These are phyloP conservation scores for Brachionus asplanchnoidis DNA, from an alignment of 1,140 invertebrate species.

Conservation along the genomic window DNA sequence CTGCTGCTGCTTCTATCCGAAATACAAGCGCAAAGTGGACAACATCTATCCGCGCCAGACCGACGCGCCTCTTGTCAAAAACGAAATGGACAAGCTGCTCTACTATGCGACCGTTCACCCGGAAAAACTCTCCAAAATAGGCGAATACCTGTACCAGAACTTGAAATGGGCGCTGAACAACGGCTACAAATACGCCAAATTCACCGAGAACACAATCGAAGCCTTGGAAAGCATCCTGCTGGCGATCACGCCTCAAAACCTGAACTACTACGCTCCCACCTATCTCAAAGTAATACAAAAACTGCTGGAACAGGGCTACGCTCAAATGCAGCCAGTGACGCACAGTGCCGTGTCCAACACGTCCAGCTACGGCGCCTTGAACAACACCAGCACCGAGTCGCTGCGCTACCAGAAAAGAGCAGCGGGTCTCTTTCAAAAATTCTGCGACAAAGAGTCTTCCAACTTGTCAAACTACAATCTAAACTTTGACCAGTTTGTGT, in stretches of 20 bases:
- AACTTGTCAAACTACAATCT: slow-evolving; percentile 27
- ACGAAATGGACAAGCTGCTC: slow-evolving; percentile 24
- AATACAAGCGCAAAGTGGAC: slow-evolving; percentile 39
- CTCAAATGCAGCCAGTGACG: neutral
- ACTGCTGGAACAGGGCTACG: slow-evolving; percentile 13
- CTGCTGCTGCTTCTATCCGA: slow-evolving; percentile 35
- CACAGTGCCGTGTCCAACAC: neutral
- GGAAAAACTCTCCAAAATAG: slow-evolving; percentile 39
- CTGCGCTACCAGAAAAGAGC: slow-evolving; percentile 22
- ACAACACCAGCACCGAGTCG: neutral
- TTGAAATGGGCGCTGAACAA: slow-evolving; percentile 10
- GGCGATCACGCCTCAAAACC: slow-evolving; percentile 7
- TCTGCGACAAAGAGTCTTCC: slow-evolving; percentile 36
- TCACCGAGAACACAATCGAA: slow-evolving; percentile 10
- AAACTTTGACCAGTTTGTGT: slow-evolving; percentile 37
- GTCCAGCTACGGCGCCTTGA: neutral
- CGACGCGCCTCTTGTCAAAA: neutral
- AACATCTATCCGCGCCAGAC: slow-evolving; percentile 18
- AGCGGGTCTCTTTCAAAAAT: slow-evolving; percentile 16
- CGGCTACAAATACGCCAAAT: slow-evolving; percentile 11
- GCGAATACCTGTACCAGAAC: slow-evolving; percentile 40
- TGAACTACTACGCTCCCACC: slow-evolving; percentile 24
- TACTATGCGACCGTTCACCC: slow-evolving; percentile 27
- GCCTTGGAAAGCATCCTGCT: slow-evolving; percentile 20
- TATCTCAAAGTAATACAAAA: slow-evolving; percentile 27